phyloP scores from a whole-genome alignment of 2,113 vertebrate genomes.

The Halcyon senegalensis region DNA sequence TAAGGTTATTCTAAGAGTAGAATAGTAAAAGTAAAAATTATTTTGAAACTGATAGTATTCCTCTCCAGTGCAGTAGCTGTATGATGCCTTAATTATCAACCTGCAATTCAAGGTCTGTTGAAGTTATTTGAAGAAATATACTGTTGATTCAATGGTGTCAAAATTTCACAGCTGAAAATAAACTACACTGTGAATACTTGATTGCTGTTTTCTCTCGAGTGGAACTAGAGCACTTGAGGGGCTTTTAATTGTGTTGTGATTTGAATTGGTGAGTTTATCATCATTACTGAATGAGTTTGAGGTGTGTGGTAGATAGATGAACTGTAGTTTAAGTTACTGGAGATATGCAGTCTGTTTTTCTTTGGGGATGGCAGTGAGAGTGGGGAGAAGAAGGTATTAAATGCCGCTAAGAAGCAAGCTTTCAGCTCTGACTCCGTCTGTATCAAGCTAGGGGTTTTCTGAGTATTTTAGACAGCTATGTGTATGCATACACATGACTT shows the following conservation, averaged over 20 bases:
- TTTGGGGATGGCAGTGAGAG: neutral
- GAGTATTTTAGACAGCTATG: neutral
- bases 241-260: neutral
- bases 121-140: neutral
- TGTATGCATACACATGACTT: neutral
- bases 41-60: neutral
- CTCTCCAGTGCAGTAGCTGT: neutral
- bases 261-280: conserved; percentile 38
- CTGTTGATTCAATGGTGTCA: conserved; percentile 11
- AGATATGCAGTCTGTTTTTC: neutral
- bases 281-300: neutral
- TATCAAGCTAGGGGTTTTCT: neutral
- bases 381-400: neutral
- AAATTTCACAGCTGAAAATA: conserved; percentile 37
- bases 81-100: neutral
- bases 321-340: neutral
- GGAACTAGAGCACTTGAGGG: neutral
- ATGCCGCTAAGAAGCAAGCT: neutral
- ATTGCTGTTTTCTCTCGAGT: conserved; percentile 15
- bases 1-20: neutral
- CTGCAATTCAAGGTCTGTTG: conserved; percentile 11
- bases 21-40: neutral
- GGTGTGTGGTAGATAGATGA: neutral
- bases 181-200: neutral
- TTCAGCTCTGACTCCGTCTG: neutral